phyloP scores from a whole-genome alignment of 2,888 invertebrate genomes.

The Antheraea assamensis region DNA sequence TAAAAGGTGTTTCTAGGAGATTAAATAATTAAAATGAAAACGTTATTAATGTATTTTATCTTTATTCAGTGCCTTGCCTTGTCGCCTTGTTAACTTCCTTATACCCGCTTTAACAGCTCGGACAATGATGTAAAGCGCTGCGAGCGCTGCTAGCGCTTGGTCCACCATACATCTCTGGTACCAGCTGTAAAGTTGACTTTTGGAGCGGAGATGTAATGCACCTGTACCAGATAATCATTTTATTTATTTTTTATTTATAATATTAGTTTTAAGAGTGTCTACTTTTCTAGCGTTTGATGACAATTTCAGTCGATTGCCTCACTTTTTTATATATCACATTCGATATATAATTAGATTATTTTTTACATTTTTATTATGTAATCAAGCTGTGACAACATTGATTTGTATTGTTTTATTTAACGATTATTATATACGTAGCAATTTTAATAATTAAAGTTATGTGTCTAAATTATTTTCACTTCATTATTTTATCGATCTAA shows the following conservation, averaged over 20 bases:
- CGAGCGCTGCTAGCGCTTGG: constrained; percentile 33
- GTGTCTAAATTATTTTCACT: no score
- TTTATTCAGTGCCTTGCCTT: not conserved
- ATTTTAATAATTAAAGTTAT: no score
- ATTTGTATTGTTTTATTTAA: no score
- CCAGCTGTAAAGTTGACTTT: constrained; percentile 46
- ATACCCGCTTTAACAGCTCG: not conserved
- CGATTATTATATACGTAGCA: no score
- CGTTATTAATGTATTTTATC: not conserved
- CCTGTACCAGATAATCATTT: constrained; percentile 36
- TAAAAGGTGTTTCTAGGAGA: not conserved
- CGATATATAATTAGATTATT: no score
- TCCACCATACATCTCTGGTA: constrained; percentile 54
- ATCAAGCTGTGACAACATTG: no score
- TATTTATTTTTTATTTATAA: no score
- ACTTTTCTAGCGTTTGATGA: no score
- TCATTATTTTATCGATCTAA: no score
- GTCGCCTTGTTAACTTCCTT: not conserved
- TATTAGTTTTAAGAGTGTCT: not conserved
- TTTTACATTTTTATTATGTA: no score
- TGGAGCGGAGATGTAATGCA: constrained; percentile 52
- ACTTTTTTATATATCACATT: no score
- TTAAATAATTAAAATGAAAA: not conserved
- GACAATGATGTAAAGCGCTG: not conserved
- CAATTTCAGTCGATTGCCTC: no score